Conservation (phyloP, 2,888 invertebrate species). For the Anthrax anthrax region DNA sequence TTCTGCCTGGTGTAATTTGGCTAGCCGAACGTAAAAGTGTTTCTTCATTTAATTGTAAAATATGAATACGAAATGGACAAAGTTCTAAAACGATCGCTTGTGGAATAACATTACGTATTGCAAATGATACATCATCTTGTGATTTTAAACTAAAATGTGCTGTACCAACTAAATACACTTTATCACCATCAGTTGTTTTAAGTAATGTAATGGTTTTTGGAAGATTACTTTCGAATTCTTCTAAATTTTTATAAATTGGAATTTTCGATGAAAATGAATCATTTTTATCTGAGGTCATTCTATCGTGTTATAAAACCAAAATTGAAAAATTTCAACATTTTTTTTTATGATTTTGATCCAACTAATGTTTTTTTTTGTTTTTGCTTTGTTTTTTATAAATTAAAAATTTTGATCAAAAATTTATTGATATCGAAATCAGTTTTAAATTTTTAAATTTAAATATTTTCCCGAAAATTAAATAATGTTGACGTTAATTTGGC, state of each 20-base stretch:
- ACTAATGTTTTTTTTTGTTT: no score
- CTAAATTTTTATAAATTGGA: constrained; percentile 7
- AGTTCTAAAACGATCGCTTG: constrained; percentile 82
- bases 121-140: constrained; percentile 73
- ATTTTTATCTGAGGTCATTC: no score
- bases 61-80: constrained; percentile 68
- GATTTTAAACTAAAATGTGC: constrained; percentile 89
- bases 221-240: constrained; percentile 16
- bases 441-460: no score
- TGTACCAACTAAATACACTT: constrained; percentile 82
- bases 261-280: constrained; percentile 1
- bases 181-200: constrained; percentile 55
- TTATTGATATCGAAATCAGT: no score
- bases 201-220: constrained; percentile 56
- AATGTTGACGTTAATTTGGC: no score
- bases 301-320: no score
- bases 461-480: no score
- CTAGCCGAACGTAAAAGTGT: constrained; percentile 69
- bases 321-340: no score
- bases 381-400: no score
- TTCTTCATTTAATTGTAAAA: constrained; percentile 76
- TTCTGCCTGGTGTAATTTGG: constrained; percentile 59
- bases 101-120: constrained; percentile 30
- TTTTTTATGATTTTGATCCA: no score
- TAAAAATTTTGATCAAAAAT: no score